These are phyloP conservation scores for Scomber japonicus DNA, from an alignment of 2,113 vertebrate genomes.

Conservation along the genomic window DNA sequence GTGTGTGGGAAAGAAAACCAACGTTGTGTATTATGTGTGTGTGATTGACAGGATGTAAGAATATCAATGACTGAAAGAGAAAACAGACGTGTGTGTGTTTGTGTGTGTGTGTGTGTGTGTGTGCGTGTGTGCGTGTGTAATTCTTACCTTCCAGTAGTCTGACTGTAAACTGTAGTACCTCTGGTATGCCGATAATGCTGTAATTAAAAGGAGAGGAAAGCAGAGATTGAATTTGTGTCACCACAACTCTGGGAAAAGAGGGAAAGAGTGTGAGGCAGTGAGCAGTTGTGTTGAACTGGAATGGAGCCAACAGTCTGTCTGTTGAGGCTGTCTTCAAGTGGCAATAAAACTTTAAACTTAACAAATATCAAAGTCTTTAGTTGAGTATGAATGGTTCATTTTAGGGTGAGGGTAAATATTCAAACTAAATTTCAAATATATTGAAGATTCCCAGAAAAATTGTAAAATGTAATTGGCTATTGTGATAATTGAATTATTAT, in stretches of 20 bases:
- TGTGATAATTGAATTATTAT: too few relatives aligned
- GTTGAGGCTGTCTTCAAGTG: background rate
- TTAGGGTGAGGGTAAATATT: too few relatives aligned
- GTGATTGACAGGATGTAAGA: background rate
- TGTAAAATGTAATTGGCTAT: too few relatives aligned
- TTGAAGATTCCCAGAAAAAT: background rate
- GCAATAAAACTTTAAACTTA: background rate
- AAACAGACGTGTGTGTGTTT: background rate
- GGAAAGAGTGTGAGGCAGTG: background rate
- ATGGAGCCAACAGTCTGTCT: background rate
- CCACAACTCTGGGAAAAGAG: background rate
- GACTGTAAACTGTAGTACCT: conserved; percentile 99
- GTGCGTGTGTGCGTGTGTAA: conserved; percentile 15
- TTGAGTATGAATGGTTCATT: too few relatives aligned
- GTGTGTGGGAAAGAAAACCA: background rate
- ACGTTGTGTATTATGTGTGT: background rate
- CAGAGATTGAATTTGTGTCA: background rate
- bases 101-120: background rate
- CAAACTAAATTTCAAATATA: background rate
- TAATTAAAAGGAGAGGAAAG: conserved; percentile 38
- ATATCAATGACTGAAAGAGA: conserved; percentile 1
- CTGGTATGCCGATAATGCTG: conserved; percentile 99
- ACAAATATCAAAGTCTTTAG: background rate
- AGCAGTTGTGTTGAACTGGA: background rate
- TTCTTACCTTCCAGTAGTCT: conserved; percentile 99